Evolutionary conservation across 2,797 vertebrate species (phyloP), one percentile per base, ranked within the genome.

Genomic region (Antennarius maculatus): DNA sequence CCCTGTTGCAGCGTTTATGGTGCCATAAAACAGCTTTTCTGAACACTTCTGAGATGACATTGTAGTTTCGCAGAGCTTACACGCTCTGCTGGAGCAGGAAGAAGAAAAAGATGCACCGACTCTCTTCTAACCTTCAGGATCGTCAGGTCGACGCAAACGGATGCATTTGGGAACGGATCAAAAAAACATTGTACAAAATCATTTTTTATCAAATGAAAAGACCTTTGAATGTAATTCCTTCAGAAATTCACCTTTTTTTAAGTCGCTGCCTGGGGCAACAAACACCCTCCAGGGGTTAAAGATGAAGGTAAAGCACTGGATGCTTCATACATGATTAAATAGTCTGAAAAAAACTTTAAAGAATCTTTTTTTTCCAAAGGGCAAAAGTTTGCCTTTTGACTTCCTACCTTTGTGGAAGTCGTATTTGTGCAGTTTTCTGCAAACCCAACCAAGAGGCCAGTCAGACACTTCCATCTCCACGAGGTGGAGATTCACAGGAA

Each of bases 121-220:
- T 34, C 17, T 61, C 46, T 10, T 59, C 13, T 59, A 16, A 72
- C 63, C 64, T 61, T 61, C 66, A 58, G 39, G 16, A 14, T 61
- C 14, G 28, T 41, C 16, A 1, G 28, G 29, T 7, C 48, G 16
- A 43, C 46, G 47, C 60, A 55, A 45, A 42, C 31, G 28, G 34
- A 53, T 68, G 46, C 49, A 18, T 68, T 18, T 12, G 41, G 27
- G 66, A 48, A 37, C 18, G 42, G 46, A 15, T 39, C 0, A 46
- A n/a, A 46, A 55, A 47, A 58, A 39, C 12, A 34, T 12, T 34
- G 42, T 11, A 43, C 29, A 61, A 66, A 74, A 51, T 1, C 23
- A 10, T 6, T 27, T 55, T 69, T 74, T 48, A 73, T 77, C 55
- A 64, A 39, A 56, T 79, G 54, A 72, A 69, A 76, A 43, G 6